phyloP scores from a whole-genome alignment of 2,888 invertebrate species.

The Ellobium chinense region DNA sequence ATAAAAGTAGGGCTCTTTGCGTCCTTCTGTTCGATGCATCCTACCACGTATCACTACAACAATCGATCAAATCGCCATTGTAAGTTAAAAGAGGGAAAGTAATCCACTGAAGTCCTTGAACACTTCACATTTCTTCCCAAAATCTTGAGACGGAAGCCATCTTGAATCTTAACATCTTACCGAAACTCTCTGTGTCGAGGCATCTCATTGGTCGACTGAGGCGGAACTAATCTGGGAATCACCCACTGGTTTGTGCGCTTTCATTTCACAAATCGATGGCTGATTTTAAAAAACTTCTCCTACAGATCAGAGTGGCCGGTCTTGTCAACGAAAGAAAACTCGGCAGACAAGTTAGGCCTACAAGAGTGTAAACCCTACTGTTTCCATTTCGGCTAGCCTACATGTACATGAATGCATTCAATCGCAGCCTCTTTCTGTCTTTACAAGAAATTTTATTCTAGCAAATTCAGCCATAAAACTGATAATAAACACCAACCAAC shows the following conservation, averaged over 20 bases:
- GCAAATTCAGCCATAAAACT: no score
- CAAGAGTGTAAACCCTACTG: no score
- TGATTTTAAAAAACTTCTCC: neutral
- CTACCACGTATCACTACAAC: neutral
- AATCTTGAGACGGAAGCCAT: constrained; percentile 30
- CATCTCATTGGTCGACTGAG: constrained; percentile 31
- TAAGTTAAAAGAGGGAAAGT: neutral
- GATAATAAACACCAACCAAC: no score
- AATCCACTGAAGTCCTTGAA: constrained; percentile 17
- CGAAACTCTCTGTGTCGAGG: neutral
- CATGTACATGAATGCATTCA: no score
- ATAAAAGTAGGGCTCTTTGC: constrained; percentile 69
- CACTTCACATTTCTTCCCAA: neutral
- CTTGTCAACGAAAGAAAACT: constrained; percentile 2
- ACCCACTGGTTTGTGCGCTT: constrained; percentile 14
- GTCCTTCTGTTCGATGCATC: constrained; percentile 36
- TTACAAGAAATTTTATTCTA: no score
- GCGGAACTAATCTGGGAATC: constrained; percentile 18
- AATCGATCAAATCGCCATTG: neutral
- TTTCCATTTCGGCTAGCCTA: no score
- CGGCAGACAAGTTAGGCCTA: no score
- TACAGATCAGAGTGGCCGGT: neutral
- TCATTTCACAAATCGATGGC: constrained; percentile 20
- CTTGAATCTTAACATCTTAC: constrained; percentile 36
- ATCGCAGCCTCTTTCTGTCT: no score